Percentiles rank a stretch among this genome's conserved stretches.
These are phyloP conservation scores for Malurus melanocephalus DNA, from an alignment of 2,113 vertebrate species.

Conservation along the genomic window DNA sequence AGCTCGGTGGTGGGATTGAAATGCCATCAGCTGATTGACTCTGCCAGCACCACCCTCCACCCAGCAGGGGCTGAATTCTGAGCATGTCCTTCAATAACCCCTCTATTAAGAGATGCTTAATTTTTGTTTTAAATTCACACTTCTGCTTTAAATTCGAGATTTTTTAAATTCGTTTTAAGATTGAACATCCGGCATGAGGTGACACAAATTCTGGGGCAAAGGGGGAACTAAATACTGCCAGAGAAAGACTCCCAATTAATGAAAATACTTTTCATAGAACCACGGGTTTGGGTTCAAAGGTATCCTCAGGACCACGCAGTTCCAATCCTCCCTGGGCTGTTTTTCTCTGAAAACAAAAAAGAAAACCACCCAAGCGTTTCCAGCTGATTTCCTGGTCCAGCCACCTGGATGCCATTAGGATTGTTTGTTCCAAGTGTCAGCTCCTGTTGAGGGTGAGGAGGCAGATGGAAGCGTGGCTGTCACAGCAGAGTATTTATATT, in stretches of 20 bases:
- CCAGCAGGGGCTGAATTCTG: not conserved
- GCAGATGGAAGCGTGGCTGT: not conserved
- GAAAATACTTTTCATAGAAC: not conserved
- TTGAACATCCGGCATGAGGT: not conserved
- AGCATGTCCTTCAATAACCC: not conserved
- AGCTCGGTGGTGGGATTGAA: not conserved
- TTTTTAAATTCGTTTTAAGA: not conserved
- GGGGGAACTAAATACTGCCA: not conserved
- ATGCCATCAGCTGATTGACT: not conserved
- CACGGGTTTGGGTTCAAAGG: not conserved
- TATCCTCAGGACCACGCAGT: rapidly evolving
- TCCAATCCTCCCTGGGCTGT: not conserved
- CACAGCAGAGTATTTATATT: not conserved
- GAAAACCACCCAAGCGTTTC: not conserved
- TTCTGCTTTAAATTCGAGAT: not conserved
- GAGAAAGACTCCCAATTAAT: not conserved
- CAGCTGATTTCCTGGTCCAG: not conserved
- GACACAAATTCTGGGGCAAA: not conserved
- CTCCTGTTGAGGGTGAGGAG: not conserved
- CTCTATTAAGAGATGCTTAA: not conserved
- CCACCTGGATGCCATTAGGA: not conserved
- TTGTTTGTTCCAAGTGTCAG: not conserved
- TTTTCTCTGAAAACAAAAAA: not conserved
- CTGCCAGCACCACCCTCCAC: not conserved
- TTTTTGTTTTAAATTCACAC: too few species aligned